Conservation (phyloP, 2,113 vertebrate genomes). For the Excalfactoria chinensis region DNA sequence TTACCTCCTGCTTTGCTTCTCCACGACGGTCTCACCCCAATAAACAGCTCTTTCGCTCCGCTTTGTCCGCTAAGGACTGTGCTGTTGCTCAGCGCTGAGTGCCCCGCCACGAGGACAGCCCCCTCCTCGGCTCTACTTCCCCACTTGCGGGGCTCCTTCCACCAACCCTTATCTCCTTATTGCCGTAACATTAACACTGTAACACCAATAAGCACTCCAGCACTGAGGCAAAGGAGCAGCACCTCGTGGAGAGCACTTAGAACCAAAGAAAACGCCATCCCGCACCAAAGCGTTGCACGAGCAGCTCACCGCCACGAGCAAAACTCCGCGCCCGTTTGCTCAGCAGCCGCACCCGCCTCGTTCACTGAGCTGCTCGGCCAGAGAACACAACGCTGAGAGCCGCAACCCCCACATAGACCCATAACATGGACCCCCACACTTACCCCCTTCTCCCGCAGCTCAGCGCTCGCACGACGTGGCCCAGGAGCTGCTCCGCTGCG, state of each 20-base stretch:
- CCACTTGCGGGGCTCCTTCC: background rate
- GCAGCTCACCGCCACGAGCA: fast-evolving
- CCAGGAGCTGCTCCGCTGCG: no score
- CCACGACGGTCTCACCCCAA: no score
- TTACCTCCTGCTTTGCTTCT: background rate
- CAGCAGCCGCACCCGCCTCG: fast-evolving
- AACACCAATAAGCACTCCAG: background rate
- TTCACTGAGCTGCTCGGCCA: no score
- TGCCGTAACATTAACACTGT: background rate
- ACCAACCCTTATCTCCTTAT: background rate
- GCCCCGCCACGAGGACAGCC: background rate
- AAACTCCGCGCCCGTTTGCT: fast-evolving
- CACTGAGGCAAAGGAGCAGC: background rate
- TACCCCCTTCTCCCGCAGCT: no score
- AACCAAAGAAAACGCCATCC: fast-evolving
- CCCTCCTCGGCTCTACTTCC: background rate
- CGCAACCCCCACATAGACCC: no score
- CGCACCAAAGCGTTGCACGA: background rate
- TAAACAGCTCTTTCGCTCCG: background rate
- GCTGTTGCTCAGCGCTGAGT: constrained; percentile 52
- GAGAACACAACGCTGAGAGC: no score
- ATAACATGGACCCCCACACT: no score
- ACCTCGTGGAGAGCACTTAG: background rate
- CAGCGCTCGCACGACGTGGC: no score
- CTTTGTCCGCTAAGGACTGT: background rate